These are phyloP conservation scores for Dallia pectoralis DNA, from an alignment of 2,797 vertebrate species.

Conservation along the genomic window DNA sequence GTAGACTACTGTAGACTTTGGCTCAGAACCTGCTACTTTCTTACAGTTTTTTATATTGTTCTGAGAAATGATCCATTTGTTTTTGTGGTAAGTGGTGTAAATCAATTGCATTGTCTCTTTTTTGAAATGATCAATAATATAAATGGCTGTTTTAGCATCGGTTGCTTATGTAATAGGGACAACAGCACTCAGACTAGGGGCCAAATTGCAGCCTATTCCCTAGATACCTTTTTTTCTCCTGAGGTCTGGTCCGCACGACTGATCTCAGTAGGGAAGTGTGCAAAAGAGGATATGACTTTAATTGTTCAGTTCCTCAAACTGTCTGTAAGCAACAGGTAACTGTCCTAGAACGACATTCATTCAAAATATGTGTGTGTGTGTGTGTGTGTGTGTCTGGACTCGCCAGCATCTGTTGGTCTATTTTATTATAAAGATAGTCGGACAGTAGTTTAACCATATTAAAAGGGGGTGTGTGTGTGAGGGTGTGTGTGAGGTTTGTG, in stretches of 20 bases:
- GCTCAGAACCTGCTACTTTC: too few relatives aligned
- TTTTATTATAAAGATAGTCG: not conserved
- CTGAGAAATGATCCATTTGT: too few relatives aligned
- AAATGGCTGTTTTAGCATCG: not conserved
- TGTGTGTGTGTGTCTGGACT: not conserved
- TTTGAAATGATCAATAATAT: not conserved
- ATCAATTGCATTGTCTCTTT: not conserved
- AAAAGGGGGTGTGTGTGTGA: conserved; percentile 10
- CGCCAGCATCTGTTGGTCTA: conserved; percentile 13
- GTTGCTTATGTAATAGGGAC: not conserved
- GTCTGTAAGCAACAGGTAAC: conserved; percentile 15
- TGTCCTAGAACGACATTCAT: conserved; percentile 54
- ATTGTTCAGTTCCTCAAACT: conserved; percentile 54
- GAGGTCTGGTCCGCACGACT: not conserved
- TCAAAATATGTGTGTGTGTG: conserved; percentile 47
- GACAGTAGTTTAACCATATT: not conserved
- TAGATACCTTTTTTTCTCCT: not conserved
- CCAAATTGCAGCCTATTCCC: not conserved
- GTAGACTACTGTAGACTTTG: too few relatives aligned
- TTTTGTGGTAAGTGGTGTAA: not conserved
- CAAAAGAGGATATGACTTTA: conserved; percentile 29
- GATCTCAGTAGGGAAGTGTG: not conserved
- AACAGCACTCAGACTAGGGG: not conserved
- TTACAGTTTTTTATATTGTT: too few relatives aligned
- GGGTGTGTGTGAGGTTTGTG: not conserved